Percentiles rank a stretch among this genome's conserved stretches.
Conservation (phyloP, 2,888 invertebrate genomes). For the Lasioglossum leucozonium region DNA sequence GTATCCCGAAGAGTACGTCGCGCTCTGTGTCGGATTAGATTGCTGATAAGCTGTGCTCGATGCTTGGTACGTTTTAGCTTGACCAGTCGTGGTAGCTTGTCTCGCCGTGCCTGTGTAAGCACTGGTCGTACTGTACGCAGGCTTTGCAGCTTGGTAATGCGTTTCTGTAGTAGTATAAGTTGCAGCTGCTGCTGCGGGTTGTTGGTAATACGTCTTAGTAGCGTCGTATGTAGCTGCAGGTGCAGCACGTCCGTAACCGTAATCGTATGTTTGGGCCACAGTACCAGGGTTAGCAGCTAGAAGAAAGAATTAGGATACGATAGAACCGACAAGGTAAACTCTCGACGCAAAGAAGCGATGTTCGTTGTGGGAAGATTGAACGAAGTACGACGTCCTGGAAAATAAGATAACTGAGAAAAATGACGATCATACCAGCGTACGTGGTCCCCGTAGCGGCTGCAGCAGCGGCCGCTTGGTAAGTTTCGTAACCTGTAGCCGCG, state of each 20-base stretch:
- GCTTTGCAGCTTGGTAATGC: conserved; percentile 88
- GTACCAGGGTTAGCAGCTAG: conserved; percentile 84
- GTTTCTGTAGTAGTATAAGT: conserved; percentile 89
- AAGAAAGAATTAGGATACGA: conserved; percentile 25
- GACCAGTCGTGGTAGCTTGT: conserved; percentile 85
- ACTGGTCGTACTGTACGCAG: conserved; percentile 89
- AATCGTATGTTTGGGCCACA: conserved; percentile 88
- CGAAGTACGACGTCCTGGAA: not conserved
- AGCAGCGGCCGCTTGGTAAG: conserved; percentile 90
- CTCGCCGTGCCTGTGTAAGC: conserved; percentile 88
- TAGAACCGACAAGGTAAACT: not conserved
- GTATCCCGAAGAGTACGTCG: conserved; percentile 82
- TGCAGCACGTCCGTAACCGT: conserved; percentile 88
- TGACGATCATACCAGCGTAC: conserved; percentile 85
- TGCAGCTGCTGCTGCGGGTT: conserved; percentile 90
- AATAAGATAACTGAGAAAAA: not conserved
- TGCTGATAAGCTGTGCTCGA: conserved; percentile 83
- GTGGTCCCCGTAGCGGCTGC: conserved; percentile 92
- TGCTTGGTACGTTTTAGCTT: conserved; percentile 84
- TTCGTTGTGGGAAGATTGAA: not conserved
- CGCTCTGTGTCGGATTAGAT: conserved; percentile 82
- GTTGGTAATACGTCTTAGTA: conserved; percentile 93
- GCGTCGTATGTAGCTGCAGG: conserved; percentile 91
- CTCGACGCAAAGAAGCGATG: not conserved
- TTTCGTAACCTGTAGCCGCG: conserved; percentile 92